Base-by-base conservation (phyloP, 2,888 invertebrate species). In the Odontocerum albicorne region DNA sequence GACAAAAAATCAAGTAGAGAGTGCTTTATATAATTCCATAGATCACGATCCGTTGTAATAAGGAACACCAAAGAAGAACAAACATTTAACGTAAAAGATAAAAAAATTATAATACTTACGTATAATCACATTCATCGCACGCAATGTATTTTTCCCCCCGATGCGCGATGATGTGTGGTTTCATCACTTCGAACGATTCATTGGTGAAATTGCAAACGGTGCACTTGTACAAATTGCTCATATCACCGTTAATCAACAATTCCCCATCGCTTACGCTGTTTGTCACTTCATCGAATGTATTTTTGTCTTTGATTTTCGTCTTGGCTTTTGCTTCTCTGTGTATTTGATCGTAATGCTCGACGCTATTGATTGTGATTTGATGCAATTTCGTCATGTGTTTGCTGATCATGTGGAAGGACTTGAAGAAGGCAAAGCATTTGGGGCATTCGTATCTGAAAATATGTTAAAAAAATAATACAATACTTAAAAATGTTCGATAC, bases 81-180 rank as follows among this genome's bases (percentile, higher is more conserved):
- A n/a, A n/a, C n/a, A n/a, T n/a, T n/a, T n/a, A n/a, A n/a, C n/a
- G n/a, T n/a, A n/a, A n/a, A n/a, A n/a, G n/a, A n/a, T n/a, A n/a
- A n/a, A n/a, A n/a, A n/a, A n/a, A n/a, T n/a, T n/a, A n/a, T n/a
- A n/a, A 13, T 8, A 52, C 47, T 21, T 7, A 58, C 57, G 35
- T 54, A 22, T 54, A 54, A n/a, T 46, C 43, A 17, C 57, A 58
- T 27, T 58, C 54, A n/a, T 58, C 57, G 20, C 57, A 58, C 4
- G 40, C 12, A 6, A 58, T 45, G 15, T 49, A 43, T 21, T 44
- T 54, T 27, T 51, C 50, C 4, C 47, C 58, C 7, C 36, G 40
- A 33, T 58, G 58, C 10, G 8, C 15, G 12, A 50, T 43, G 15
- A 42, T 32, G 22, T 50, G 50, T 8, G 13, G 6, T 13, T 50